Evolutionary conservation across 1,140 invertebrate species (phyloP), one percentile per base, ranked within the genome.

Genomic region (Asbolus verrucosus): DNA sequence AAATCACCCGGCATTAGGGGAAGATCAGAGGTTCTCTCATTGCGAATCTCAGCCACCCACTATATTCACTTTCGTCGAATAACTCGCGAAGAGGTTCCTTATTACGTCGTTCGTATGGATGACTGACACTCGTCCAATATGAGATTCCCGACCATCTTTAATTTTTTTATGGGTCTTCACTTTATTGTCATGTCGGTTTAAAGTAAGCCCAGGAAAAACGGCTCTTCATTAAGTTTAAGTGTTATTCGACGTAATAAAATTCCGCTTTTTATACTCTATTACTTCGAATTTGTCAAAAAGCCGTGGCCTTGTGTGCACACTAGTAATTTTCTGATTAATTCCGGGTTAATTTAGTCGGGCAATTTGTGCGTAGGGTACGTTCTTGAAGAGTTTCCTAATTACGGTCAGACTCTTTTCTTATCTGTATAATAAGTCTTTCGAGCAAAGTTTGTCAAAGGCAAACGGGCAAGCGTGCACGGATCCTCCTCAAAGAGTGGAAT

Each of bases 401-500:
- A 54, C 46, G 46, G 46, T 54, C 46, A 54, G 46, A 54, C 46
- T 54, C 46, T 54, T 54, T 54, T 54, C 46, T 54, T 54, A 54
- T 54, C 46, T 54, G 19, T 54, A 27, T 54, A 27, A 54, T 54
- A 54, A 54, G 46, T 54, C 43, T 50, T 50, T 50, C 43, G 43
- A 50, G 46, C n/a, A 54, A 54, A 54, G 19, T 54, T 54, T 54
- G 46, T 54, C 46, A 54, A 54, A 54, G 46, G 21, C 46, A 54
- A 54, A 54, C 46, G 46, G 46, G 46, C 46, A 54, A 54, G 46
- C 46, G 46, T 54, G 43, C 43, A 15, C 18, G 19, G 43, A 18
- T 50, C 43, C 16, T 50, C 46, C 46, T 54, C 46, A 54, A 54
- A 63, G 39, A 63, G 61, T 24, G 61, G 61, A 38, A 63, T 63